Conservation (phyloP, 1,140 invertebrate genomes). For the Sycobia sp. region DNA sequence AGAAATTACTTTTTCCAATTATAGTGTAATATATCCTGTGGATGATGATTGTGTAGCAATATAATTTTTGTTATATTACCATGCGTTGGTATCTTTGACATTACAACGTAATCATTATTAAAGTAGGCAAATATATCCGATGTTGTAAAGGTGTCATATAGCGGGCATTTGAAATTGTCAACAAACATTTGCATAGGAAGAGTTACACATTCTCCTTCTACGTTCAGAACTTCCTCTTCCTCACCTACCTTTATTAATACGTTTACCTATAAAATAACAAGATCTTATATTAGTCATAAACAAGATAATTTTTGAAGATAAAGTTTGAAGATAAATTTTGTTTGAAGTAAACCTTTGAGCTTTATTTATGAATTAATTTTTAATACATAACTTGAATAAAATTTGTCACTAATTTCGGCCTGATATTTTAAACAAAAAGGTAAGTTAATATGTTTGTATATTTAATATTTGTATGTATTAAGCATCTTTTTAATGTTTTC, state of each 20-base stretch:
- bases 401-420: no score
- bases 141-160: slow-evolving; percentile 30
- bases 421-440: no score
- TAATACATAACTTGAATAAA: not conserved
- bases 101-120: slow-evolving; percentile 36
- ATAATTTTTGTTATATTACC: slow-evolving; percentile 40
- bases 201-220: slow-evolving; percentile 38
- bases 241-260: slow-evolving; percentile 40
- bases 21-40: slow-evolving; percentile 43
- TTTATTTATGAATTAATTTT: not conserved
- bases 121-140: slow-evolving; percentile 44
- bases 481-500: no score
- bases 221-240: slow-evolving; percentile 31
- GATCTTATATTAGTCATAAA: not conserved
- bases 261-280: slow-evolving; percentile 34
- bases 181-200: slow-evolving; percentile 3
- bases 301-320: slow-evolving; percentile 22
- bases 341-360: no score
- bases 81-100: slow-evolving; percentile 35
- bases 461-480: no score
- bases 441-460: no score
- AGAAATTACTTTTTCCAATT: slow-evolving; percentile 45
- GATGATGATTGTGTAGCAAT: slow-evolving; percentile 44
- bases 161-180: slow-evolving; percentile 13
- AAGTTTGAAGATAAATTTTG: slow-evolving; percentile 1